Base-by-base conservation (phyloP, 2,888 invertebrate species). In the Abscondita cerata region DNA sequence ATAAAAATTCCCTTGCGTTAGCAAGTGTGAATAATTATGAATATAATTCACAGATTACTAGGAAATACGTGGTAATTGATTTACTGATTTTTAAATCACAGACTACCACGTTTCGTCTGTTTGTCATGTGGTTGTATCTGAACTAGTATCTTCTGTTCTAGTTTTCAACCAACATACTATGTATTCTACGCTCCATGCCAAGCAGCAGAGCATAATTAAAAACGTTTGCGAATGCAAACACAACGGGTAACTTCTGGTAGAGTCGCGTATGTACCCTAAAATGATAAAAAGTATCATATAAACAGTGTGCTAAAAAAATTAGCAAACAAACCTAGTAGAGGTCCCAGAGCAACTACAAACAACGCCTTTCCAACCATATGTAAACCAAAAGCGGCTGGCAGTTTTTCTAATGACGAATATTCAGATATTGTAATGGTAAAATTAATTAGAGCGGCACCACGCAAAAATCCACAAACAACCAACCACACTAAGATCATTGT, bases 341-440 rank as follows among this genome's bases (percentile, higher is more conserved):
- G 91, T 55, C 91, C 91, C 67, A 91, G 83, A 9, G 81, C 77
- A 9, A 90, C 86, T 1, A 91, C 90, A 68, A 90, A 86, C 1
- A 89, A 77, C 6, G 90, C 91, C 75, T 91, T 91, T 71, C 88
- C 88, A 66, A 91, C 90, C 86, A 91, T 88, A 72, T 90, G 91
- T 73, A 91, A 81, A 12, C 91, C 91, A 74, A 90, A 90, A 9
- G 91, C 91, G 4, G 89, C 89, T 0, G 91, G 91, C 64, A 91
- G 77, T 73, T 89, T 89, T 74, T 91, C 89, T 68, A 83, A 75
- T 0, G 89, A 80, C n/a, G 82, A 88, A 68, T 89, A 89, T 78
- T 91, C 91, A 0, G 91, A 90, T 69, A 91, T 89, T n/a, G 89
- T 89, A 5, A 91, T 84, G 31, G 90, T 90, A 75, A 91, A 88